Base-by-base conservation (phyloP, 2,113 vertebrate genomes). In the Mesoclemmys tuberculata region DNA sequence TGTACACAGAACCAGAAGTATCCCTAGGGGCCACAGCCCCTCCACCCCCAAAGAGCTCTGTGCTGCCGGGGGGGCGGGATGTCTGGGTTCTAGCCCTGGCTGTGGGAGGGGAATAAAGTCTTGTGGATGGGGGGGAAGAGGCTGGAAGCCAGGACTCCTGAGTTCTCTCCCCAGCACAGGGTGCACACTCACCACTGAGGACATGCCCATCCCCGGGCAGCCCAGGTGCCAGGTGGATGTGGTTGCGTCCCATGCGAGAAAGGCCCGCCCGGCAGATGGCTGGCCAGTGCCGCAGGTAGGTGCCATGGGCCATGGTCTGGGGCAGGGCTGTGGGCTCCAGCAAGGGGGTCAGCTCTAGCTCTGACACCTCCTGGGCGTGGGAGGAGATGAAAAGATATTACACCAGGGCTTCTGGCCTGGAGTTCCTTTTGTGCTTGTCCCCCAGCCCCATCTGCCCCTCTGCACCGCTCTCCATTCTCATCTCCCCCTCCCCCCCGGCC, bases 211-310 rank as follows among this genome's bases (percentile, higher is more conserved):
- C 98, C 27, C 98, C 98, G 18, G 98, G 99, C 82, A 99, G 97
- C 19, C 99, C 98, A 0, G 97, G 85, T 1, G 99, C 98, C 95
- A 99, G 97, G 90, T 99, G 99, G 92, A 99, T 99, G 93, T 99
- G 99, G 0, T 96, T 98, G 54, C 99, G 98, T 6, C 94, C 98
- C 98, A 98, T 98, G 91, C 99, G 93, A 68, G 97, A 98, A 89
- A 99, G 97, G 56, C 99, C 99, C 27, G 94, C 88, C 48, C 94
- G 96, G 80, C 96, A 97, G 87, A 99, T 99, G 88, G 98, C 98
- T 14, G 95, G 96, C 99, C 99, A 99, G 95, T 98, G 96, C 54
- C 94, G 97, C 96, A 98, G 95, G 94, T 98, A 99, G 16, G 99
- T 98, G 55, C 99, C 99, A 52, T 99, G 99, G 78, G 99, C 97